Percentiles rank a stretch among this genome's conserved stretches.
phyloP scores from a whole-genome alignment of 2,113 vertebrate genomes.

The Pyrgilauda ruficollis region DNA sequence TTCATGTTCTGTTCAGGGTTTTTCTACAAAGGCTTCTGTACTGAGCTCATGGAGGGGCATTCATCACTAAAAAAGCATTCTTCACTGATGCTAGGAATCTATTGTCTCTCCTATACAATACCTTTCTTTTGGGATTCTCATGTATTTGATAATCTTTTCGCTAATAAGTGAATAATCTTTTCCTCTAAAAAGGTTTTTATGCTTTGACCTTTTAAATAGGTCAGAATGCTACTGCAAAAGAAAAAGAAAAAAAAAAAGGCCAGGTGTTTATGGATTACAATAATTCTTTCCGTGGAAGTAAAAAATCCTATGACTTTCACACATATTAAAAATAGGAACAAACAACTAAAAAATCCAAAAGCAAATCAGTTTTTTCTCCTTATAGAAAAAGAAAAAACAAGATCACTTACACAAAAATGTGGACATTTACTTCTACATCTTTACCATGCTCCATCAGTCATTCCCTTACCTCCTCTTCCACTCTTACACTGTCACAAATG shows the following conservation, averaged over 20 bases:
- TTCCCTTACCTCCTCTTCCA: background rate
- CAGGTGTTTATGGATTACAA: background rate
- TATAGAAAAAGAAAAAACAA: background rate
- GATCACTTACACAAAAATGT: background rate
- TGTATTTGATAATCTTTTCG: background rate
- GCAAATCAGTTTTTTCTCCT: rapidly evolving
- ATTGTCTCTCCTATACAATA: background rate
- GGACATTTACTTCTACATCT: background rate
- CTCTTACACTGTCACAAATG: background rate
- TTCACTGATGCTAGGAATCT: background rate
- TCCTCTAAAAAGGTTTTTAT: background rate
- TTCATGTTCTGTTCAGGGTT: background rate
- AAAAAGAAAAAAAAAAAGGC: no score
- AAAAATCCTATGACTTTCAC: background rate
- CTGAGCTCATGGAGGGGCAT: background rate
- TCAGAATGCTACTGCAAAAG: background rate
- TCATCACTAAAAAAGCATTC: background rate
- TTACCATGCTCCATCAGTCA: background rate
- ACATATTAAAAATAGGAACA: background rate
- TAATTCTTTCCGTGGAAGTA: background rate
- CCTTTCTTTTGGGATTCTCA: background rate
- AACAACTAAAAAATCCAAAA: background rate
- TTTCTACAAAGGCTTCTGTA: background rate
- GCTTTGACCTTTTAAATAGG: background rate
- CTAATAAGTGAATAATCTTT: background rate